Base-by-base conservation (phyloP, 1,140 invertebrate species). In the Leptonema lineaticorne region DNA sequence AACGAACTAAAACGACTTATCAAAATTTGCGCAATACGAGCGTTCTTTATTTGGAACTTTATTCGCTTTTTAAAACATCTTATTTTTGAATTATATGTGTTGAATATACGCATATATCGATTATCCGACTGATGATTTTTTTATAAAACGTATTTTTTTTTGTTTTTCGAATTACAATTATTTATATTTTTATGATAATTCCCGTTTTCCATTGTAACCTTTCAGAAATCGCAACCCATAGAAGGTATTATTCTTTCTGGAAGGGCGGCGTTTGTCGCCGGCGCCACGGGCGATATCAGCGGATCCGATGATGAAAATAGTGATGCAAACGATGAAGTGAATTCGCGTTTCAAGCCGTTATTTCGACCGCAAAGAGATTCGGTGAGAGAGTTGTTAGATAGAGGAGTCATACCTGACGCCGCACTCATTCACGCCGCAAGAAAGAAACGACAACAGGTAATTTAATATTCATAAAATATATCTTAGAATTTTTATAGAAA, bases 381-480 rank as follows among this genome's bases (percentile, higher is more conserved):
- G 7, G 80, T 83, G 50, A 76, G 81, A 28, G 81, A 80, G 26
- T 77, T 80, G 65, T 74, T 94, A 67, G 89, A 92, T 81, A 91
- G 89, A 80, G 96, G 95, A 53, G 89, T 89, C 74, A 98, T 98
- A 75, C 96, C 96, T 18, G 95, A 98, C 86, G 95, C 96, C 8
- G 94, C 93, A 37, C 91, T 95, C 84, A 98, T 98, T 78, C 95
- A 98, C 82, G 93, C 93, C 68, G 93, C 94, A 20, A 86, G 95
- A 73, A 98, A 97, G 82, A 88, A 91, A 69, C 85, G 95, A 74
- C 95, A 97, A 82, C 88, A 93, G 84, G 95, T 83, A 29, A 24
- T 18, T 46, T 33, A 69, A 37, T 28, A 14, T 53, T 2, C 20
- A 45, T 62, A 46, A 56, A 7, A 33, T 33, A 33, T 33, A 6